Evolutionary conservation across 1,140 invertebrate genomes (phyloP).

Genomic region (Ylistrum balloti): DNA sequence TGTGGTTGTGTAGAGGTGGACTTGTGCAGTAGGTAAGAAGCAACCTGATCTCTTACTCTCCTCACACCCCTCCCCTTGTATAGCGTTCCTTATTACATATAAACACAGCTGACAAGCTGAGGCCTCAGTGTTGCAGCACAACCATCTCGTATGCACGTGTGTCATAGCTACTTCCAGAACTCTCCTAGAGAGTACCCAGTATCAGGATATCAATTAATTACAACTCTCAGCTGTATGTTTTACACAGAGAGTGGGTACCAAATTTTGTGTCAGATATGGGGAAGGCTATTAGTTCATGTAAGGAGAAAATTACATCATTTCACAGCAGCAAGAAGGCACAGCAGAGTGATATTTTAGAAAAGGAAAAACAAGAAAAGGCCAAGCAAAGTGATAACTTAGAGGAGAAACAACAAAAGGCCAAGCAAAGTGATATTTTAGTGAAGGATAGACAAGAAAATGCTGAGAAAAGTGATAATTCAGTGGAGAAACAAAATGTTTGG

Average conservation of each 20-base stretch:
- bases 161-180: not conserved
- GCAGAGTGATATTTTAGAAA: not conserved
- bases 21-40: not conserved
- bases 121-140: not conserved
- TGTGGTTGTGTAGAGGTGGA: too few relatives aligned
- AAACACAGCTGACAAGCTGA: not conserved
- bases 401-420: not conserved
- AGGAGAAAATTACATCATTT: not conserved
- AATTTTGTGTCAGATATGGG: not conserved
- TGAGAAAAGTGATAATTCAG: too few relatives aligned
- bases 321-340: not conserved
- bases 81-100: not conserved
- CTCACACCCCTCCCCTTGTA: not conserved
- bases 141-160: not conserved
- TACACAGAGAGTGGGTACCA: not conserved
- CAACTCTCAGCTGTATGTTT: not conserved
- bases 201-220: not conserved
- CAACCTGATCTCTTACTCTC: not conserved
- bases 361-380: not conserved
- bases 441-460: not conserved
- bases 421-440: not conserved
- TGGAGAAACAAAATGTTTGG: not conserved
- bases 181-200: not conserved
- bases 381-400: not conserved
- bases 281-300: slow-evolving; percentile 8